Evolutionary conservation across 2,888 invertebrate genomes (phyloP).

Genomic region (Phengaris arion): DNA sequence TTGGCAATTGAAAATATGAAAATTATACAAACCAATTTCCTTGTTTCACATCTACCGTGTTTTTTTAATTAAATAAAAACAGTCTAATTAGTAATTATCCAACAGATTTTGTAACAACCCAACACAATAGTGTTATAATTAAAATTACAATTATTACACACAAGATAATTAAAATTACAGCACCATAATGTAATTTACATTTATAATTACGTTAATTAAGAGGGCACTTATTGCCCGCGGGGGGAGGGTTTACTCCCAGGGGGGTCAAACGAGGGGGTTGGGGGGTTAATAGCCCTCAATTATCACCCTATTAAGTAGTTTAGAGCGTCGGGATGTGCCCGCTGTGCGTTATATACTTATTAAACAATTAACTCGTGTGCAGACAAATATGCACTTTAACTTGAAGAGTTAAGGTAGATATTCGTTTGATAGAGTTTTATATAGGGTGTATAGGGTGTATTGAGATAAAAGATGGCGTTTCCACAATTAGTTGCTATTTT

Average conservation of each 20-base stretch:
- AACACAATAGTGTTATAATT: background rate
- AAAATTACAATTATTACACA: background rate
- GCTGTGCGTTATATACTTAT: constrained; percentile 42
- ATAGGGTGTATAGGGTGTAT: background rate
- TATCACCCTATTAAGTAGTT: constrained; percentile 76
- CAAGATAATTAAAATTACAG: background rate
- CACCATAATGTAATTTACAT: background rate
- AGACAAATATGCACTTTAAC: background rate
- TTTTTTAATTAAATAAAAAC: too few relatives aligned
- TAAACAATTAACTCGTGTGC: constrained; percentile 5
- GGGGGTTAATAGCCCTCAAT: constrained; percentile 60
- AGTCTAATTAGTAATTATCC: background rate
- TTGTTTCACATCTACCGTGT: too few relatives aligned
- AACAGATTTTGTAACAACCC: background rate
- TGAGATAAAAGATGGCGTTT: background rate
- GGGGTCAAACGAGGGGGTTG: constrained; percentile 35
- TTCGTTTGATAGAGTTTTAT: background rate
- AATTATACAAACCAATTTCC: too few relatives aligned
- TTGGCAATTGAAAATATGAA: too few relatives aligned
- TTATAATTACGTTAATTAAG: constrained; percentile 26
- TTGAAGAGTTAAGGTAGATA: background rate
- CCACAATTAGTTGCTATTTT: background rate
- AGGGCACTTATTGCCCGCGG: constrained; percentile 32
- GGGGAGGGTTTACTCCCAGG: constrained; percentile 30
- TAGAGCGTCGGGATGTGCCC: constrained; percentile 53